Percentiles rank a stretch among this genome's conserved stretches.
These are phyloP conservation scores for Meganola albula DNA, from an alignment of 2,888 invertebrate species.

Conservation along the genomic window DNA sequence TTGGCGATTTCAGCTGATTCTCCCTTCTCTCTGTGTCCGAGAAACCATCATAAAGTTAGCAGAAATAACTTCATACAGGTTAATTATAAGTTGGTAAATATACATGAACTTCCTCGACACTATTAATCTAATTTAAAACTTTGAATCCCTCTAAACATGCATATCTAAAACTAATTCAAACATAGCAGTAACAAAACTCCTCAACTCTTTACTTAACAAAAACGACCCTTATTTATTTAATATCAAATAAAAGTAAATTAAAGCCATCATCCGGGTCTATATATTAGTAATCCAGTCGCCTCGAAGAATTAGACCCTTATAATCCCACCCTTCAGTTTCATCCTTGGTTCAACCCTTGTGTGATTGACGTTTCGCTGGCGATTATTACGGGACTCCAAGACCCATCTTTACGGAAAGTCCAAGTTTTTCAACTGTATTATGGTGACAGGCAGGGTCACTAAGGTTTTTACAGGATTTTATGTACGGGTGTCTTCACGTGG, in stretches of 20 bases:
- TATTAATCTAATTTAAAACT: no score
- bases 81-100: no score
- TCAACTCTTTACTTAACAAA: constrained; percentile 34
- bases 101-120: no score
- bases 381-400: constrained; percentile 48
- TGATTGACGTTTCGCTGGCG: constrained; percentile 65
- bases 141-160: no score
- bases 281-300: constrained; percentile 65
- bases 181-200: no score
- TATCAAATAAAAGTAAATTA: constrained; percentile 60
- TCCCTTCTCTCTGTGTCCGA: no score
- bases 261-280: constrained; percentile 52
- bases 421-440: constrained; percentile 29
- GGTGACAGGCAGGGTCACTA: constrained; percentile 20
- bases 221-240: constrained; percentile 48
- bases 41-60: no score
- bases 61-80: no score
- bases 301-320: constrained; percentile 66
- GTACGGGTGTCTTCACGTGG: no score
- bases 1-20: no score
- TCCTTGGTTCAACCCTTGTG: constrained; percentile 52
- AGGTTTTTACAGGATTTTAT: constrained; percentile 20
- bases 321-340: constrained; percentile 70
- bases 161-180: no score
- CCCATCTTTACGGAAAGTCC: constrained; percentile 34